phyloP scores from a whole-genome alignment of 2,797 vertebrate species.

The Molossus molossus region DNA sequence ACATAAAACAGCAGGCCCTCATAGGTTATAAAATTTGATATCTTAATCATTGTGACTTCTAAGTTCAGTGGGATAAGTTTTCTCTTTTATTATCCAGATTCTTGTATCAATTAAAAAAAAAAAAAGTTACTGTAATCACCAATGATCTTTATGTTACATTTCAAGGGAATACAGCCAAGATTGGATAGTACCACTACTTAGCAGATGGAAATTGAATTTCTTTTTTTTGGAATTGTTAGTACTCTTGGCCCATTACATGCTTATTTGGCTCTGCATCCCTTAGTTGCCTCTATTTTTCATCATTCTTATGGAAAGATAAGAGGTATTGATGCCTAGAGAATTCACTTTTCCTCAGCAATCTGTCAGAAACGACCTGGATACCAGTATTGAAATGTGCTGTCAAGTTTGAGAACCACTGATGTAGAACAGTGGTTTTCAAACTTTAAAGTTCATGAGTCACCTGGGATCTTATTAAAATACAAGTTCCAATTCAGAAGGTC shows the following conservation, averaged over 20 bases:
- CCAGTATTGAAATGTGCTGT: neutral
- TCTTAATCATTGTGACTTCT: neutral
- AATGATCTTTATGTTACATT: neutral
- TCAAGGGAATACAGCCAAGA: neutral
- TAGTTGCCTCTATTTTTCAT: neutral
- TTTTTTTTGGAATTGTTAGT: neutral
- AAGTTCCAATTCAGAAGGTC: neutral
- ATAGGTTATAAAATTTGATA: neutral
- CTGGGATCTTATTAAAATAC: slow-evolving; percentile 38
- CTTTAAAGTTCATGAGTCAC: slow-evolving; percentile 36
- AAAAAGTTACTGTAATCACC: neutral
- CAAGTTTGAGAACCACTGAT: neutral
- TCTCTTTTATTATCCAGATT: slow-evolving; percentile 34
- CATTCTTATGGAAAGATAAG: neutral
- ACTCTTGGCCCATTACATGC: neutral
- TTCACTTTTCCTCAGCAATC: neutral
- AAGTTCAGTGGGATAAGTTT: neutral
- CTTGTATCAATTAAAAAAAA: neutral
- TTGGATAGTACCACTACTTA: neutral
- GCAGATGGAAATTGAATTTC: neutral
- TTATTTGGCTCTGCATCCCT: neutral
- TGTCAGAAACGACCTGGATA: neutral
- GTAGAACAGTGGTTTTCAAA: slow-evolving; percentile 32
- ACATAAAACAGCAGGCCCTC: neutral
- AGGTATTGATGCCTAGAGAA: neutral